Evolutionary conservation across 2,888 invertebrate genomes (phyloP).

Genomic region (Eudemis profundana): DNA sequence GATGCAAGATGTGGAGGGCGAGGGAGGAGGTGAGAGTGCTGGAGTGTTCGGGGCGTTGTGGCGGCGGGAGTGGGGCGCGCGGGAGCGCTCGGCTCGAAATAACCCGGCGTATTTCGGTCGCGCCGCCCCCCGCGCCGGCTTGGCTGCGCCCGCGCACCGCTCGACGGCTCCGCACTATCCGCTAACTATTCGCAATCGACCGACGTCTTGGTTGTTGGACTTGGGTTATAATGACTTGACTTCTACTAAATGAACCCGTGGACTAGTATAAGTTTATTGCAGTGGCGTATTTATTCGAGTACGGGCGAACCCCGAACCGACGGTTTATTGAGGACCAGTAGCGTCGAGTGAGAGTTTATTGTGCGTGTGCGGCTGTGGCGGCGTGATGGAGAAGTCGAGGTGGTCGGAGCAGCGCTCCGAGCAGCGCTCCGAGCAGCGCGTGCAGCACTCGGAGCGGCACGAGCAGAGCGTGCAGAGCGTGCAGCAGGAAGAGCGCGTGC

Average conservation of each 20-base stretch:
- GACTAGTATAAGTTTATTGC: constrained; percentile 81
- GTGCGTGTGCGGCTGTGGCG: constrained; percentile 77
- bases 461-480: constrained; percentile 72
- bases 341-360: constrained; percentile 81
- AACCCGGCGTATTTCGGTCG: constrained; percentile 82
- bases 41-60: constrained; percentile 39
- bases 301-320: constrained; percentile 71
- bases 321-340: constrained; percentile 74
- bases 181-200: constrained; percentile 96
- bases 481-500: constrained; percentile 71
- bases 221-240: constrained; percentile 92
- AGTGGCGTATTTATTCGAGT: constrained; percentile 77
- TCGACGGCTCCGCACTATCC: constrained; percentile 88
- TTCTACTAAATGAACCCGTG: constrained; percentile 89
- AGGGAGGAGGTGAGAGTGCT: constrained; percentile 40
- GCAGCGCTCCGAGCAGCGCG: constrained; percentile 56
- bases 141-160: constrained; percentile 66
- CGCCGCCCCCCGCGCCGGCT: constrained; percentile 64
- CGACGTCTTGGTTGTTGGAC: constrained; percentile 94
- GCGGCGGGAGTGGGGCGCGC: constrained; percentile 54
- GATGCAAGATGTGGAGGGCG: constrained; percentile 31
- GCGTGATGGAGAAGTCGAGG: constrained; percentile 90
- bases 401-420: constrained; percentile 80
- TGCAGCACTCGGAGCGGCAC: constrained; percentile 70
- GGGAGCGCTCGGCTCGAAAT: constrained; percentile 78